phyloP scores from a whole-genome alignment of 2,797 vertebrate genomes.

The Eulemur albifrons region DNA sequence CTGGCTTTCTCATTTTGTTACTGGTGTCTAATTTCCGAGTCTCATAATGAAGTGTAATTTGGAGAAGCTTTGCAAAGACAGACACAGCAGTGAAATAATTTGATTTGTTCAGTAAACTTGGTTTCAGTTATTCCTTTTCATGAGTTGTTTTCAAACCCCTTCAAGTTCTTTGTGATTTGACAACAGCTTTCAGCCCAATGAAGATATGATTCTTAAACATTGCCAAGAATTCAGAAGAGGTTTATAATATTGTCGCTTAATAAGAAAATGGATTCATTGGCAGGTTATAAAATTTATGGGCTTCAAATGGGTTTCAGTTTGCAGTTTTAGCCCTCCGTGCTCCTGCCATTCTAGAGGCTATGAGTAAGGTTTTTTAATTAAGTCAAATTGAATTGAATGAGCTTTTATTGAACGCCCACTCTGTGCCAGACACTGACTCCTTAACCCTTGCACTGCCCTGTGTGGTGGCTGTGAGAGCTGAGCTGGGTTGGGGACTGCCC shows the following conservation, averaged over 20 bases:
- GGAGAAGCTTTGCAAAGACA: conserved; percentile 56
- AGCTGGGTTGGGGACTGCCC: not conserved
- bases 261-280: conserved; percentile 65
- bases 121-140: conserved; percentile 53
- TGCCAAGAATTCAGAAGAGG: conserved; percentile 54
- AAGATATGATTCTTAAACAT: conserved; percentile 35
- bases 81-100: conserved; percentile 31
- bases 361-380: conserved; percentile 74
- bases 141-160: conserved; percentile 19
- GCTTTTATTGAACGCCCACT: conserved; percentile 61
- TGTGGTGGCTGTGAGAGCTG: fast-evolving
- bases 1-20: conserved; percentile 64
- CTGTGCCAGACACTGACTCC: conserved; percentile 18
- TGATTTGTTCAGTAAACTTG: conserved; percentile 61
- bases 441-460: not conserved
- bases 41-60: conserved; percentile 71
- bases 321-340: conserved; percentile 50
- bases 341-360: conserved; percentile 41
- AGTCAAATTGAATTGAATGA: conserved; percentile 73
- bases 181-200: conserved; percentile 46
- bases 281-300: conserved; percentile 58
- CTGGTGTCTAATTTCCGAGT: conserved; percentile 69
- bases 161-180: conserved; percentile 55
- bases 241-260: conserved; percentile 56
- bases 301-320: conserved; percentile 73